Percentiles rank a stretch among this genome's conserved stretches.
Evolutionary conservation across 2,888 invertebrate genomes (phyloP).

Genomic region (Apomyelois bistriatella): DNA sequence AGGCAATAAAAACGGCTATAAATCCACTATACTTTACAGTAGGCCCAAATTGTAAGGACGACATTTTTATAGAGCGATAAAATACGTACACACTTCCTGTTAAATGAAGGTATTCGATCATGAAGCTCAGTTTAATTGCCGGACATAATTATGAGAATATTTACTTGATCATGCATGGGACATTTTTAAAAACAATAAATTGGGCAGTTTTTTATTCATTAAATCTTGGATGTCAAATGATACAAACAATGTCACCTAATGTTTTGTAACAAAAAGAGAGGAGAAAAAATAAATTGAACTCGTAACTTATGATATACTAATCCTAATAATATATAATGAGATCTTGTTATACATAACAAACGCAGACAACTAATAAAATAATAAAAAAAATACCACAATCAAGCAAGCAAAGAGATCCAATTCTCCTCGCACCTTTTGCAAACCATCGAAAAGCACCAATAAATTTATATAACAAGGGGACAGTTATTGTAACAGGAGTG

Average conservation of each 20-base stretch:
- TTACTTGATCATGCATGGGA: background rate
- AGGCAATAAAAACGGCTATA: constrained; percentile 59
- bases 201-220: background rate
- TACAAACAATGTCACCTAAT: too few relatives aligned
- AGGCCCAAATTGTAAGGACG: constrained; percentile 54
- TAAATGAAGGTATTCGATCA: constrained; percentile 9
- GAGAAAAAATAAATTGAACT: too few relatives aligned
- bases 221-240: too few relatives aligned
- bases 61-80: constrained; percentile 61
- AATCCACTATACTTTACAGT: constrained; percentile 48
- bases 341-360: too few relatives aligned
- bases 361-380: background rate
- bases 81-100: constrained; percentile 37
- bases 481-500: constrained; percentile 42
- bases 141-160: background rate
- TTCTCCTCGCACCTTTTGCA: background rate
- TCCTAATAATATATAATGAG: too few relatives aligned
- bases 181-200: background rate
- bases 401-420: background rate
- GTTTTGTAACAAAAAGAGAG: too few relatives aligned
- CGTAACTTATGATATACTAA: too few relatives aligned
- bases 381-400: background rate
- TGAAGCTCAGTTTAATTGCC: background rate
- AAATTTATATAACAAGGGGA: constrained; percentile 35
- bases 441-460: constrained; percentile 11